phyloP scores from a whole-genome alignment of 2,113 vertebrate species.

The Tenrec ecaudatus region DNA sequence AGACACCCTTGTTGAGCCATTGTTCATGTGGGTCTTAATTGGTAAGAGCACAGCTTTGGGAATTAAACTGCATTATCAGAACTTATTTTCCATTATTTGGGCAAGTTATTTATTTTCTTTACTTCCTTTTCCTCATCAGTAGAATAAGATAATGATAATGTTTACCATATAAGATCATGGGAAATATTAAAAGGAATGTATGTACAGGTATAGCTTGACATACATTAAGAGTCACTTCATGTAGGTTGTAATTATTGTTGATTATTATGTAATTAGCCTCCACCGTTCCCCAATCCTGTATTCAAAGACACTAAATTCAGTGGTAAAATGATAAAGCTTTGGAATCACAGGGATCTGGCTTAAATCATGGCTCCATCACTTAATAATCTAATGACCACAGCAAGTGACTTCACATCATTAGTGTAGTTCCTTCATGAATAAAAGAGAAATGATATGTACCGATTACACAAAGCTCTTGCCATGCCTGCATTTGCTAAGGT shows the following conservation, averaged over 20 bases:
- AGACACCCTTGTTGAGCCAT: not conserved
- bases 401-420: not conserved
- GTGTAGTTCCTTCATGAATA: not conserved
- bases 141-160: conserved; percentile 15
- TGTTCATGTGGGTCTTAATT: not conserved
- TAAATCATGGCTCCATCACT: not conserved
- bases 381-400: not conserved
- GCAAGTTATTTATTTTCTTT: not conserved
- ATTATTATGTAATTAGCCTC: not conserved
- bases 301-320: not conserved
- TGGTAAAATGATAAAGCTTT: not conserved
- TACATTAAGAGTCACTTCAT: not conserved
- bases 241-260: not conserved
- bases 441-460: not conserved
- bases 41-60: not conserved
- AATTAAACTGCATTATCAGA: not conserved
- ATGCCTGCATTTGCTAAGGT: not conserved
- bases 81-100: not conserved
- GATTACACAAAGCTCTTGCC: not conserved
- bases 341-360: not conserved
- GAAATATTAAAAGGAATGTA: not conserved
- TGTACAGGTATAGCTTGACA: not conserved
- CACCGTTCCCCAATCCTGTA: not conserved
- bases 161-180: conserved; percentile 9
- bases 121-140: conserved; percentile 12